Percentiles rank a stretch among this genome's conserved stretches.
Evolutionary conservation across 2,888 invertebrate genomes (phyloP).

Genomic region (Caenorhabditis japonica): DNA sequence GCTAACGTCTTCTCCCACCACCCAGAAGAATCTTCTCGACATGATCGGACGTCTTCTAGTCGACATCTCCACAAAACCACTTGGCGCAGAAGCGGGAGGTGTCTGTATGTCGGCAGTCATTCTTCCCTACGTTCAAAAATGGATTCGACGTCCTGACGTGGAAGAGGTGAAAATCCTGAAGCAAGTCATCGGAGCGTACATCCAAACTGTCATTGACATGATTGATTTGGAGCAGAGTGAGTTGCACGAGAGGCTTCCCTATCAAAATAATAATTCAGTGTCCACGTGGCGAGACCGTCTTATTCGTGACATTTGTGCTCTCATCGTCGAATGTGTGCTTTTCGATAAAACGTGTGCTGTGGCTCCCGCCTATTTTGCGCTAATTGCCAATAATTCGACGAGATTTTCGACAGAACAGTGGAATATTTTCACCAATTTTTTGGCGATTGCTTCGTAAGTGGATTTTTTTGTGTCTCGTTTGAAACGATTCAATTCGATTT

Average conservation of each 20-base stretch:
- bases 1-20: conserved; percentile 55
- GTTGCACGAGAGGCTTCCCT: neutral
- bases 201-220: conserved; percentile 62
- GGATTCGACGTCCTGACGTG: conserved; percentile 84
- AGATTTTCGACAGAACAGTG: conserved; percentile 29
- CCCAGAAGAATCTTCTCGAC: conserved; percentile 60
- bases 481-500: too few relatives aligned
- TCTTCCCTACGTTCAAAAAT: conserved; percentile 91
- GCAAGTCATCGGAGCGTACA: conserved; percentile 63
- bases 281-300: conserved; percentile 56
- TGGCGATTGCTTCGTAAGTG: conserved; percentile 32
- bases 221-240: conserved; percentile 53
- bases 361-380: conserved; percentile 48
- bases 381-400: conserved; percentile 36
- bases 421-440: conserved; percentile 24
- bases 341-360: conserved; percentile 50
- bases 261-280: conserved; percentile 20
- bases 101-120: conserved; percentile 92
- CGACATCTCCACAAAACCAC: conserved; percentile 48
- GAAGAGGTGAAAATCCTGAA: conserved; percentile 59
- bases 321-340: conserved; percentile 59
- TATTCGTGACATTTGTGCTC: conserved; percentile 54
- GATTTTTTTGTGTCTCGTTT: neutral
- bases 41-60: conserved; percentile 59
- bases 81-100: conserved; percentile 88